phyloP scores from a whole-genome alignment of 2,797 vertebrate genomes.

The Sebastes umbrosus region DNA sequence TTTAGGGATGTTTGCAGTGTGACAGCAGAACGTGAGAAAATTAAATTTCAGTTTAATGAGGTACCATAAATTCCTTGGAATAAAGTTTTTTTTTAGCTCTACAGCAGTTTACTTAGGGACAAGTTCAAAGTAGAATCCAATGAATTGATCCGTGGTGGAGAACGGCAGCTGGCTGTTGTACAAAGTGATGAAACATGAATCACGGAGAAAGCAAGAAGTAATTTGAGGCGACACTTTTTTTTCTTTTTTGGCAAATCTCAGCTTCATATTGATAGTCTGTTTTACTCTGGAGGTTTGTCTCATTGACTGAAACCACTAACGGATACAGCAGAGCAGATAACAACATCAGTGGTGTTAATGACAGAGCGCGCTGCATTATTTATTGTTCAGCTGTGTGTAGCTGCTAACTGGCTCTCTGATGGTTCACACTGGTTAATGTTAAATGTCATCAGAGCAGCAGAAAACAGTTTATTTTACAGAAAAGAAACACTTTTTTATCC shows the following conservation, averaged over 20 bases:
- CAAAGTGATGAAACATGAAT: constrained; percentile 14
- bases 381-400: not conserved
- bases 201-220: not conserved
- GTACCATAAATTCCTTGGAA: not conserved
- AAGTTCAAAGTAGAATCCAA: constrained; percentile 15
- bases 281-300: not conserved
- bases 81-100: not conserved
- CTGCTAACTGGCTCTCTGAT: not conserved
- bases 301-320: not conserved
- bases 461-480: not conserved
- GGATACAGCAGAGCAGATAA: not conserved
- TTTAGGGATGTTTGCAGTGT: not conserved
- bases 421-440: not conserved
- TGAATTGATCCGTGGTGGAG: not conserved
- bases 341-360: not conserved
- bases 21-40: not conserved
- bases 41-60: not conserved
- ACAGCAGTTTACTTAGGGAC: not conserved
- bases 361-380: not conserved
- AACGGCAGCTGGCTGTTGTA: not conserved
- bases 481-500: not conserved
- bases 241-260: not conserved
- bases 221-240: not conserved
- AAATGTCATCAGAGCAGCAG: not conserved
- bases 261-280: not conserved